Conservation (phyloP, 2,113 vertebrate species). For the Hemiprocne comata region DNA sequence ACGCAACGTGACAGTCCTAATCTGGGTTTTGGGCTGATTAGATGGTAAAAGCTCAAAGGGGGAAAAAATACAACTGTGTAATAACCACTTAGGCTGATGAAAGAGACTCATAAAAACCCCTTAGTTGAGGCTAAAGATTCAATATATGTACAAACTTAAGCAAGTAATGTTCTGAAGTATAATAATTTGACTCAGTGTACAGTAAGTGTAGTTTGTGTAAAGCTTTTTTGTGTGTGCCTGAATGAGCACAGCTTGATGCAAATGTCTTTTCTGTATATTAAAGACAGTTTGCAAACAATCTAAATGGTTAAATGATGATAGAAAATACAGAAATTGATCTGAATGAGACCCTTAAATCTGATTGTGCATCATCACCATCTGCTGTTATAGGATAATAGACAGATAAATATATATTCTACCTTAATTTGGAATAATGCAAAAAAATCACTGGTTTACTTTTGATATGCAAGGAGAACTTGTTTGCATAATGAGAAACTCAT, state of each 20-base stretch:
- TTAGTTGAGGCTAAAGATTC: neutral
- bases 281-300: conserved; percentile 77
- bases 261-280: conserved; percentile 63
- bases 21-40: conserved; percentile 71
- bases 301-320: conserved; percentile 67
- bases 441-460: neutral
- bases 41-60: conserved; percentile 34
- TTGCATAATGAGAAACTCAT: neutral
- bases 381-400: conserved; percentile 34
- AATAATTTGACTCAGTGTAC: neutral
- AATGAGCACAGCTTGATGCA: conserved; percentile 71
- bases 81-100: neutral
- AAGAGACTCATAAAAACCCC: neutral
- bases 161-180: neutral
- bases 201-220: neutral
- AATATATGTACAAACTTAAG: neutral
- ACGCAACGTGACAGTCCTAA: conserved; percentile 79
- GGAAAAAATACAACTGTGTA: conserved; percentile 14
- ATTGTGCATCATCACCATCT: conserved; percentile 64
- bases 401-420: neutral
- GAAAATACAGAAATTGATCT: conserved; percentile 69
- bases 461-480: neutral
- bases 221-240: conserved; percentile 59
- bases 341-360: conserved; percentile 60
- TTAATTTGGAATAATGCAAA: conserved; percentile 11